phyloP scores from a whole-genome alignment of 2,113 vertebrate species.

The Ictalurus punctatus region DNA sequence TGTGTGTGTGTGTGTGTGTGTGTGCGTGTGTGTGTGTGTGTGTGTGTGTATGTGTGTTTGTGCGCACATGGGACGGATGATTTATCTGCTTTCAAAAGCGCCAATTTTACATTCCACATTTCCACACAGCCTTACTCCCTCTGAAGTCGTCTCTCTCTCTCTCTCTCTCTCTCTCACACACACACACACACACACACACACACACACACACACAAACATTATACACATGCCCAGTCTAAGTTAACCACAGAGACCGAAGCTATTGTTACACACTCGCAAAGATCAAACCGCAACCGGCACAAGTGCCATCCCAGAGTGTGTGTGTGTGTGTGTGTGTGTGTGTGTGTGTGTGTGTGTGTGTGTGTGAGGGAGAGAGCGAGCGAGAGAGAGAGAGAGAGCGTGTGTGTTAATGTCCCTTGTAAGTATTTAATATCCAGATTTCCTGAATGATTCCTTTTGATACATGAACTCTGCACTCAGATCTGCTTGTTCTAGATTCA shows the following conservation, averaged over 20 bases:
- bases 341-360: not conserved
- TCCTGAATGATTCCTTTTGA: too few species aligned
- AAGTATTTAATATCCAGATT: too few species aligned
- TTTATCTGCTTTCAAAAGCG: slow-evolving; percentile 46
- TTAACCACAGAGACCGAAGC: not conserved
- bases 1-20: slow-evolving; percentile 37
- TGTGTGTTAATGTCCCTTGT: not conserved
- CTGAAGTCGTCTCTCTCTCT: not conserved
- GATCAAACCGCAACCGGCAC: not conserved
- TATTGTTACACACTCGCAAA: not conserved
- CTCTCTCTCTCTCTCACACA: too few species aligned
- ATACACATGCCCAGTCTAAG: not conserved
- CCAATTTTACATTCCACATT: slow-evolving; percentile 29
- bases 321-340: not conserved
- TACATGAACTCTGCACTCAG: too few species aligned
- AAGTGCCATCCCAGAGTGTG: not conserved
- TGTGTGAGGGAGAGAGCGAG: not conserved
- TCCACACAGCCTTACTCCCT: not conserved
- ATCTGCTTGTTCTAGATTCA: too few species aligned
- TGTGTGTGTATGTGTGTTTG: not conserved
- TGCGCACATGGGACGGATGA: slow-evolving; percentile 36
- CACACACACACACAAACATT: slow-evolving; percentile 12
- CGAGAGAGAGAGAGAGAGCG: too few species aligned
- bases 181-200: not conserved
- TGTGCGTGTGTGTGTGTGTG: slow-evolving; percentile 9